Evolutionary conservation across 2,113 vertebrate species (phyloP).

Genomic region (Lichenostomus cassidix): DNA sequence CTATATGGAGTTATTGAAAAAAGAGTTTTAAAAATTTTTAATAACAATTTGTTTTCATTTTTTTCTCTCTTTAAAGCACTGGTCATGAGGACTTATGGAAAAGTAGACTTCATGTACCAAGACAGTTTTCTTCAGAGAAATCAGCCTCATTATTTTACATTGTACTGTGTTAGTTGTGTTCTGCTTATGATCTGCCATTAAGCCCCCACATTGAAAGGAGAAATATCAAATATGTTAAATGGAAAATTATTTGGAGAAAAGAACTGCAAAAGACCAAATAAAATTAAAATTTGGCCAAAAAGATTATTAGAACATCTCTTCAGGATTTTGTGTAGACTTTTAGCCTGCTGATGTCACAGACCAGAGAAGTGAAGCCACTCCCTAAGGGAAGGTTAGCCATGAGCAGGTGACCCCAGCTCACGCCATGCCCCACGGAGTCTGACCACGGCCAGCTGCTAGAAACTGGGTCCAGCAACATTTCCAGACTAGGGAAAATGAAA

Average conservation of each 20-base stretch:
- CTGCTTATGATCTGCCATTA: not conserved
- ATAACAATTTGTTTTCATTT: not conserved
- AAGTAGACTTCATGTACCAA: not conserved
- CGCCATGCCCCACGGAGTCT: fast-evolving
- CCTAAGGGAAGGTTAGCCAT: not conserved
- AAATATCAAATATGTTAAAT: not conserved
- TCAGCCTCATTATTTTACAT: not conserved
- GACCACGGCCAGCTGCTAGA: not conserved
- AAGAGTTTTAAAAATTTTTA: not conserved
- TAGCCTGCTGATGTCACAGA: not conserved
- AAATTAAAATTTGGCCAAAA: not conserved
- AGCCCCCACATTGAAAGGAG: not conserved
- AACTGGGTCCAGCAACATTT: not conserved
- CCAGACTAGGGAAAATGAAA: not conserved
- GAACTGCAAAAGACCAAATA: not conserved
- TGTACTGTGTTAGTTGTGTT: not conserved
- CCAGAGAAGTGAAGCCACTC: not conserved
- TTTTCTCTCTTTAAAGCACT: not conserved
- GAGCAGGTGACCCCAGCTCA: not conserved
- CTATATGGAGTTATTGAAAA: not conserved
- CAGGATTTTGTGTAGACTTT: not conserved
- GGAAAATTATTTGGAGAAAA: not conserved
- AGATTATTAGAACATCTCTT: not conserved
- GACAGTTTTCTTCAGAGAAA: not conserved
- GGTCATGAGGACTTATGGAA: not conserved